Base-by-base conservation (phyloP, 2,888 invertebrate species). In the Agrochola lota region DNA sequence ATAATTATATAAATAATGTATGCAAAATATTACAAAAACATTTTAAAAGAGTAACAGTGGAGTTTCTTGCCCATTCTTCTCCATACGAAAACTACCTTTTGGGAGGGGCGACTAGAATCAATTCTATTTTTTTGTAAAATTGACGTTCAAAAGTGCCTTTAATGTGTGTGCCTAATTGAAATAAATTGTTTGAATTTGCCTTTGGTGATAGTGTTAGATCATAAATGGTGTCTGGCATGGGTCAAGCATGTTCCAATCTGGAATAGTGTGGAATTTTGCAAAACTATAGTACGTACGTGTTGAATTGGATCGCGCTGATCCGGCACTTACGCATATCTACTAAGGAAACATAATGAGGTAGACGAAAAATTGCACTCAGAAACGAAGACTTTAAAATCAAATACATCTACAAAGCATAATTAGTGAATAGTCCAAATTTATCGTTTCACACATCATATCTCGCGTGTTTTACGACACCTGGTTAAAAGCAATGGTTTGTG, bases 401-500 rank as follows among this genome's bases (percentile, higher is more conserved):
- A 60, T 69, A 57, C 49, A 35, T 46, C 26, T 30, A 49, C 49
- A 55, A n/a, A 17, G 15, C 35, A 46, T 3, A 0, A 12, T 49
- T 74, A 73, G 6, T 35, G 49, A 72, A 74, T 75, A 59, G 6
- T n/a, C 12, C 11, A 64, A 74, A 77, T 62, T 77, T 63, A 76
- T 62, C 23, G 75, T 40, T 81, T 69, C 67, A 67, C 71, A 73
- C 75, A 64, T 89, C 84, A 86, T 86, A 86, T 81, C 66, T 80
- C 72, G 62, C 72, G 49, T 74, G 73, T 84, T 86, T 81, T 82
- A 81, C 78, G 64, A 71, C 67, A 78, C 80, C 72, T 81, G 84
- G 80, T 69, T 78, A 77, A 77, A 84, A 73, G 78, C 70, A 81
- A 84, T 81, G 82, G 82, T 86, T 87, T 85, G 86, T 89, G 88